Evolutionary conservation across 2,113 vertebrate species (phyloP), one percentile per base, ranked within the genome.

Genomic region (Falcunculus frontatus): DNA sequence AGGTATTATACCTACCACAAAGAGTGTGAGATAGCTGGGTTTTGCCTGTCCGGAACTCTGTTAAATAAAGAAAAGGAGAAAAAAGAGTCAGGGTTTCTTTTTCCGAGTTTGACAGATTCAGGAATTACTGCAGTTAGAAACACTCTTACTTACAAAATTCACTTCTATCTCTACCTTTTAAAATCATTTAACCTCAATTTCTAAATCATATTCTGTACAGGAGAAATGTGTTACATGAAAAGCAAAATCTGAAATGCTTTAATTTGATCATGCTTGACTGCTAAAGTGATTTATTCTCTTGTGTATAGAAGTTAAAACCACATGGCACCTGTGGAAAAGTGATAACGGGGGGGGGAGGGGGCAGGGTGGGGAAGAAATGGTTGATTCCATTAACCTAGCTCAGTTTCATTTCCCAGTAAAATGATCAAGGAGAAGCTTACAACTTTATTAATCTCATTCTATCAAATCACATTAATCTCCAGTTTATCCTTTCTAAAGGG

Each of bases 1-100:
- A 80, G 39, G 30, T 52, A 30, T 32, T 30, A 73, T 80, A 97
- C 99, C 97, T 98, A 99, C 99, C 99, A 97, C 99, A 99, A 39
- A 99, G 98, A 20, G 99, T 99, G 96, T 99, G 99, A 77, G 99
- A 99, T 23, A 99, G 98, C 93, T 99, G 99, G 18, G 99, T 99
- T 98, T 99, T 99, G 77, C 99, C 99, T 68, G 99, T 99, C 94
- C 99, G 98, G 91, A 99, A 99, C 98, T 99, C 99, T 99, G 95
- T 93, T 64, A 88, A 97, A 97, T 33, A 47, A 93, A 29, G 80
- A 35, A 85, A 65, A 89, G 74, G 18, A 13, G 3, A 42, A 74
- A 62, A 35, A 83, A 41, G 60, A 50, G 52, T 91, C 55, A 84
- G 10, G 15, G 7, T 79, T 74, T 94, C 15, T 81, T 80, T 76